phyloP scores from a whole-genome alignment of 1,140 invertebrate species.

The Eueides isabella region DNA sequence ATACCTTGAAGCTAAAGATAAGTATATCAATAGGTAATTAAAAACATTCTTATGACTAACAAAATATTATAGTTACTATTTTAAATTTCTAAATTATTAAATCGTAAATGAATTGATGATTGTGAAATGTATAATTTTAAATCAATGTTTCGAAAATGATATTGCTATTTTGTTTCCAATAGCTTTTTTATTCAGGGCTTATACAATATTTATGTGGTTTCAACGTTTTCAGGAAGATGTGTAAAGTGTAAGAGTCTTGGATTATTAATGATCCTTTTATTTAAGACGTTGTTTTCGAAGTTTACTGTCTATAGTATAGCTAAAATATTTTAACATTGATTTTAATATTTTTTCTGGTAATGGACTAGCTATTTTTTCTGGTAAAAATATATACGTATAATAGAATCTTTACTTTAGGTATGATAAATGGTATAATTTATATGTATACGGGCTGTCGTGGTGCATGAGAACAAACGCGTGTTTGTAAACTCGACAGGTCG shows the following conservation, averaged over 20 bases:
- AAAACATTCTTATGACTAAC: too few species aligned
- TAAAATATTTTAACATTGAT: neutral
- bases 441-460: too few species aligned
- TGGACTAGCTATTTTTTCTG: too few species aligned
- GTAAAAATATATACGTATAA: too few species aligned
- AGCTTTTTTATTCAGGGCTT: neutral
- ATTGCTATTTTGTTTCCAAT: neutral
- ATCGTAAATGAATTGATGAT: neutral
- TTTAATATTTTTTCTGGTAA: neutral
- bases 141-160: neutral
- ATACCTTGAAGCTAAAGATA: too few species aligned
- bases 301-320: neutral
- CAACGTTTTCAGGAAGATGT: neutral
- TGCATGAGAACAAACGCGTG: too few species aligned
- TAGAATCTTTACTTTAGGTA: too few species aligned
- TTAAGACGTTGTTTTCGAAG: neutral
- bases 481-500: too few species aligned
- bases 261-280: slow-evolving; percentile 2
- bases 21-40: too few species aligned
- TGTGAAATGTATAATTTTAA: too few species aligned
- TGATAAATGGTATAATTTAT: too few species aligned
- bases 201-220: slow-evolving; percentile 6
- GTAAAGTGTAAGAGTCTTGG: neutral
- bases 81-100: neutral
- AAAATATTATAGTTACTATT: too few species aligned